Percentiles rank a stretch among this genome's conserved stretches.
phyloP scores from a whole-genome alignment of 2,888 invertebrate species.

The Punctoribates punctum region DNA sequence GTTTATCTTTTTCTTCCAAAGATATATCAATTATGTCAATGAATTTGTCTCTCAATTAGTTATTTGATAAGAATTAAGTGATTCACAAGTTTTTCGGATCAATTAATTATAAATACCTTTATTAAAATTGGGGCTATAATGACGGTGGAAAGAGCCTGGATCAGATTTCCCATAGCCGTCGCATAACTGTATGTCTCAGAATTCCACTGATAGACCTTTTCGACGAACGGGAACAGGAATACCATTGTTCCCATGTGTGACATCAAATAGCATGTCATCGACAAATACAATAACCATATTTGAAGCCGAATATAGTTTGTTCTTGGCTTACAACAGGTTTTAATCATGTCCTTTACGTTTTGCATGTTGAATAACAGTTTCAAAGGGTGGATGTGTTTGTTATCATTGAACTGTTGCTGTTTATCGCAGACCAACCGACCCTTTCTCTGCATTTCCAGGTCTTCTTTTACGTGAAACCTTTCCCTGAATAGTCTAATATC shows the following conservation, averaged over 20 bases:
- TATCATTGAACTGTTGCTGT: background rate
- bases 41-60: background rate
- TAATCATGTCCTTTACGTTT: conserved; percentile 33
- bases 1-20: too few species aligned
- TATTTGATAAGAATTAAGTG: background rate
- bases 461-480: background rate
- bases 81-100: background rate
- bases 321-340: conserved; percentile 14
- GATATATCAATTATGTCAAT: too few species aligned
- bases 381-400: conserved; percentile 18
- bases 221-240: conserved; percentile 32
- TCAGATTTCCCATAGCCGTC: background rate
- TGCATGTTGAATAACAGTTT: conserved; percentile 13
- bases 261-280: background rate
- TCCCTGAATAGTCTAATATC: background rate
- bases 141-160: conserved; percentile 26
- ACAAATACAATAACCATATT: conserved; percentile 28
- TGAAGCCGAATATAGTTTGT: conserved; percentile 6
- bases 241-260: background rate
- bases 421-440: background rate
- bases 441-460: background rate
- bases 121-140: conserved; percentile 2
- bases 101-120: conserved; percentile 22
- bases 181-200: conserved; percentile 26
- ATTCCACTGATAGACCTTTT: conserved; percentile 37